Conservation (phyloP, 2,797 vertebrate species). For the Eulemur rubriventer region DNA sequence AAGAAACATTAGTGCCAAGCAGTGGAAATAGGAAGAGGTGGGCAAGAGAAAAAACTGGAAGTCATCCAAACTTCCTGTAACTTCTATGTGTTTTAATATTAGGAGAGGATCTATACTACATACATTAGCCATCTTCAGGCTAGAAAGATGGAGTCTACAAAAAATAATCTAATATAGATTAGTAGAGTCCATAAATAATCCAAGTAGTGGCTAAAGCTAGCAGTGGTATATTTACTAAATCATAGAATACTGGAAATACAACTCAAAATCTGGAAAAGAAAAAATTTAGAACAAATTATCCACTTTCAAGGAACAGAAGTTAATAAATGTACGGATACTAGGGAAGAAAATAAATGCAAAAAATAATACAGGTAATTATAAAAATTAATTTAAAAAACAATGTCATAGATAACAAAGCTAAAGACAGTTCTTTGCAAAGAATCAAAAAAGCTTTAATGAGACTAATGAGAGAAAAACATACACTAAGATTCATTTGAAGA, state of each 20-base stretch:
- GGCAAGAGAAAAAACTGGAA: background rate
- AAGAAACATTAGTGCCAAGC: background rate
- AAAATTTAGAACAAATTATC: background rate
- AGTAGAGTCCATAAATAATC: background rate
- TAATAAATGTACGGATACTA: background rate
- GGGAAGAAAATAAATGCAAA: slow-evolving; percentile 1
- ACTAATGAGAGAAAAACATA: background rate
- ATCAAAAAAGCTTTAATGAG: background rate
- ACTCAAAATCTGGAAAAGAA: slow-evolving; percentile 31
- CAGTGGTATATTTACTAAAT: background rate
- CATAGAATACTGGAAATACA: background rate
- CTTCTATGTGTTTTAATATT: background rate
- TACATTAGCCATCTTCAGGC: background rate
- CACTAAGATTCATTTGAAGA: background rate
- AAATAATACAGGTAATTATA: background rate
- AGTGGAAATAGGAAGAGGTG: background rate
- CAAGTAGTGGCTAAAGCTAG: background rate
- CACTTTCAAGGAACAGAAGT: background rate
- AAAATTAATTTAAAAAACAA: slow-evolving; percentile 13
- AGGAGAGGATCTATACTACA: background rate
- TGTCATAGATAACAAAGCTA: background rate
- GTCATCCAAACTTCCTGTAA: background rate
- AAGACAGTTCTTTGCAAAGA: background rate
- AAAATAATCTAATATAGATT: background rate
- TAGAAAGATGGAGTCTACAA: background rate